A percentile compares a stretch with the other conserved stretches of the same genome.
Evolutionary conservation across 2,113 vertebrate species (phyloP).

Genomic region (Ia io): DNA sequence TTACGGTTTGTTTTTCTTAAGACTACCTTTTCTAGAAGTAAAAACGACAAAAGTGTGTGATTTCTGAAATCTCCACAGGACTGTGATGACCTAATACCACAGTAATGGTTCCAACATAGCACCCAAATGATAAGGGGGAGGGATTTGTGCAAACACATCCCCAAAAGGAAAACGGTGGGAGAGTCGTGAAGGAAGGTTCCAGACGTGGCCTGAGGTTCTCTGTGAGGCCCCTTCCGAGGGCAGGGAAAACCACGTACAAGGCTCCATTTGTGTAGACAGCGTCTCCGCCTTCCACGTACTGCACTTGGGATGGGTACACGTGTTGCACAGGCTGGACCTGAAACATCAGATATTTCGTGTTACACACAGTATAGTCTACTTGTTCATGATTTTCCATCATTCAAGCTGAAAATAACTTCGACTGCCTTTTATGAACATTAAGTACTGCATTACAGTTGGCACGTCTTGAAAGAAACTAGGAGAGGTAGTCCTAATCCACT

Average conservation of each 20-base stretch:
- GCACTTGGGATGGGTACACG: conserved; percentile 94
- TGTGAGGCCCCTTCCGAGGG: not conserved
- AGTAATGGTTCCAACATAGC: too few relatives aligned
- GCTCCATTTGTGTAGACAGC: conserved; percentile 95
- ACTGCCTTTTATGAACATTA: not conserved
- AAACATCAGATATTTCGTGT: conserved; percentile 11
- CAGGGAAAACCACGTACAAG: conserved; percentile 85
- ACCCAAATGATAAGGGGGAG: not conserved
- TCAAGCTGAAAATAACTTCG: not conserved
- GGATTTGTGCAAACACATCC: not conserved
- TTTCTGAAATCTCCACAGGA: not conserved
- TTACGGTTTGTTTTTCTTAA: not conserved
- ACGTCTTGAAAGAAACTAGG: not conserved
- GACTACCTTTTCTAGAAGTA: not conserved
- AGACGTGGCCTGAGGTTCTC: not conserved
- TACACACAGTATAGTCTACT: accelerated
- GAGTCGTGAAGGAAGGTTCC: not conserved
- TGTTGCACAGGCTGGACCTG: conserved; percentile 94
- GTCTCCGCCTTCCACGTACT: conserved; percentile 95
- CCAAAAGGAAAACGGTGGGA: not conserved
- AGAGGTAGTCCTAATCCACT: not conserved
- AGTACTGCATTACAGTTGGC: not conserved
- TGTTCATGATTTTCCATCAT: not conserved
- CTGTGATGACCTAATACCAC: not conserved
- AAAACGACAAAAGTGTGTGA: not conserved